A percentile compares a stretch with the other conserved stretches of the same genome.
Evolutionary conservation across 1,140 invertebrate genomes (phyloP).

Genomic region (Sarcophaga peregrina): DNA sequence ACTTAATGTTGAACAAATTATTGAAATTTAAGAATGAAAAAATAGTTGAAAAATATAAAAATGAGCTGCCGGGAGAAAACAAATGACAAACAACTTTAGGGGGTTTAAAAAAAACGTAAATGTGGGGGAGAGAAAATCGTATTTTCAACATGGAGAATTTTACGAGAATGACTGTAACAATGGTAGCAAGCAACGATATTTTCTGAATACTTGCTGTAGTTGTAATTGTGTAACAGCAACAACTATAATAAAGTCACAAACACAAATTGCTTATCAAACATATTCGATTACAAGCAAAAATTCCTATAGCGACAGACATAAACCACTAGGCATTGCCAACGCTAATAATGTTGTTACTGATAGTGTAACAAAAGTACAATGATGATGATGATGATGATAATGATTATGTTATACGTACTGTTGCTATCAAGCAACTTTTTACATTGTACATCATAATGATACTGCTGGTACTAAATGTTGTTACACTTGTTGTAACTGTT

Average conservation of each 20-base stretch:
- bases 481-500: not conserved
- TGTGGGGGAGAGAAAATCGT: not conserved
- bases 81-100: not conserved
- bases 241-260: conserved; percentile 15
- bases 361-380: not conserved
- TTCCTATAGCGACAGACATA: not conserved
- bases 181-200: not conserved
- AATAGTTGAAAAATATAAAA: not conserved
- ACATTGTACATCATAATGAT: not conserved
- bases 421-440: no score
- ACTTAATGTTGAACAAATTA: not conserved
- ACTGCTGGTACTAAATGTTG: conserved; percentile 15
- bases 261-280: conserved; percentile 26
- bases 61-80: not conserved
- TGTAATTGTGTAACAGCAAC: not conserved
- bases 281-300: conserved; percentile 11
- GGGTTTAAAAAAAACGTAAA: not conserved
- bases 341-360: not conserved
- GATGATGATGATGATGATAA: not conserved
- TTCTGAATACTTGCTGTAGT: not conserved
- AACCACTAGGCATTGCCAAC: not conserved
- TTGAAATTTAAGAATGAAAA: not conserved
- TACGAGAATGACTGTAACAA: not conserved
- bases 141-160: not conserved
- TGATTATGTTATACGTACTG: no score